phyloP scores from a whole-genome alignment of 2,113 vertebrate species.

The Melanerpes aurifrons region DNA sequence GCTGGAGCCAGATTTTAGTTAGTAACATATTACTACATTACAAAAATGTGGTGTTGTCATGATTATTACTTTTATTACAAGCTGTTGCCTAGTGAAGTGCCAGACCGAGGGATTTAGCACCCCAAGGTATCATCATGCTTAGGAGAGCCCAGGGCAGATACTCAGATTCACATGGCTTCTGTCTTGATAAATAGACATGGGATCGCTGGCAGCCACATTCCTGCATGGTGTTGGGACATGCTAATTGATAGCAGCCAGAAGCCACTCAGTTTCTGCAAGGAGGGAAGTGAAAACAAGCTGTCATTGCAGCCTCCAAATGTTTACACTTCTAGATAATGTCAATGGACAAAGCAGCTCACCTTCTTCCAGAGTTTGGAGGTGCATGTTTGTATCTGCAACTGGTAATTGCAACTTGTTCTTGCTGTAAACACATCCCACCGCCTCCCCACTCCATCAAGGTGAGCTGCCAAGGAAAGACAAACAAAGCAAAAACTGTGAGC shows the following conservation, averaged over 20 bases:
- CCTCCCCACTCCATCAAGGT: neutral
- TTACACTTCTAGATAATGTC: neutral
- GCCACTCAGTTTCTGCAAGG: neutral
- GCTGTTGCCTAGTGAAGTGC: neutral
- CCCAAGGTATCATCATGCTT: neutral
- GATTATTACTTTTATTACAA: neutral
- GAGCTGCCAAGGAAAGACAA: neutral
- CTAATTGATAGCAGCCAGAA: constrained; percentile 22
- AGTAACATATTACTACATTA: neutral
- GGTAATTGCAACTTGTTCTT: neutral
- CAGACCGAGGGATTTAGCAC: neutral
- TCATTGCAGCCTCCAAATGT: neutral
- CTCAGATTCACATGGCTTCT: neutral
- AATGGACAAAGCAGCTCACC: neutral
- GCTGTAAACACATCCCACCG: neutral
- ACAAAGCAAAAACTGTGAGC: neutral
- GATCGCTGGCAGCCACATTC: neutral
- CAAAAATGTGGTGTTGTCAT: neutral
- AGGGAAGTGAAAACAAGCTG: neutral
- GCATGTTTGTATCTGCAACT: neutral
- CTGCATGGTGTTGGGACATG: neutral
- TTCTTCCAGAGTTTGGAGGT: neutral
- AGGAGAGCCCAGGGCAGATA: neutral
- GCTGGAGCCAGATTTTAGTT: neutral
- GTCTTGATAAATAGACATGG: neutral